phyloP scores from a whole-genome alignment of 2,888 invertebrate genomes.

The Vannuccia rotundouncinata region DNA sequence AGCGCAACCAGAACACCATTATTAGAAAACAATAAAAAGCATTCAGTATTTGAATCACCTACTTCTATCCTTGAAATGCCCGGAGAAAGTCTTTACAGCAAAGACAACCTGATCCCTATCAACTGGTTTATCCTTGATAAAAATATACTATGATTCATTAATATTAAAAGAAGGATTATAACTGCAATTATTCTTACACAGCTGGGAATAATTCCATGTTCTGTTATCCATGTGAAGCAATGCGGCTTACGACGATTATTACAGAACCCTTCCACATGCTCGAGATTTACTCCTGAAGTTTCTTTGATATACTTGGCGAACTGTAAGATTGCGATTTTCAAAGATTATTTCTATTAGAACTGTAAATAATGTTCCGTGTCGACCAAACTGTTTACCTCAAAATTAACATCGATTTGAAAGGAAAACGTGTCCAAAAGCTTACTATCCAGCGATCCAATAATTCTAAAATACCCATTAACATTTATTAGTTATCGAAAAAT shows the following conservation, averaged over 20 bases:
- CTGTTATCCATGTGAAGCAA: slow-evolving; percentile 12
- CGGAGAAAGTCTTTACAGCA: background rate
- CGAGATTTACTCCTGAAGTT: background rate
- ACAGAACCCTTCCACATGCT: slow-evolving; percentile 8
- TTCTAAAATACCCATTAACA: background rate
- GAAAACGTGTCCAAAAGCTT: background rate
- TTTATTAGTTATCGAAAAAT: background rate
- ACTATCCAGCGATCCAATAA: background rate
- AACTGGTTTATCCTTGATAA: slow-evolving; percentile 6
- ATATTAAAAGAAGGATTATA: background rate
- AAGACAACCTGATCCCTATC: background rate
- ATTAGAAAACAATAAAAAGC: too few species aligned
- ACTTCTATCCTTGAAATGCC: background rate
- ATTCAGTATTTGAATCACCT: too few species aligned
- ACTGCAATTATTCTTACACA: background rate
- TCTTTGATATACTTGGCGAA: background rate
- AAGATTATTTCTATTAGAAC: too few species aligned
- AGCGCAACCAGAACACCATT: too few species aligned
- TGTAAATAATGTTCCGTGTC: background rate
- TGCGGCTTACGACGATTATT: background rate
- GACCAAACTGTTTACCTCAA: background rate
- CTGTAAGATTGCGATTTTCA: too few species aligned
- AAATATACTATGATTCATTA: background rate
- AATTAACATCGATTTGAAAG: background rate
- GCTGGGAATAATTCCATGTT: background rate